Conservation (phyloP, 2,888 invertebrate genomes). For the Scotopteryx bipunctaria region DNA sequence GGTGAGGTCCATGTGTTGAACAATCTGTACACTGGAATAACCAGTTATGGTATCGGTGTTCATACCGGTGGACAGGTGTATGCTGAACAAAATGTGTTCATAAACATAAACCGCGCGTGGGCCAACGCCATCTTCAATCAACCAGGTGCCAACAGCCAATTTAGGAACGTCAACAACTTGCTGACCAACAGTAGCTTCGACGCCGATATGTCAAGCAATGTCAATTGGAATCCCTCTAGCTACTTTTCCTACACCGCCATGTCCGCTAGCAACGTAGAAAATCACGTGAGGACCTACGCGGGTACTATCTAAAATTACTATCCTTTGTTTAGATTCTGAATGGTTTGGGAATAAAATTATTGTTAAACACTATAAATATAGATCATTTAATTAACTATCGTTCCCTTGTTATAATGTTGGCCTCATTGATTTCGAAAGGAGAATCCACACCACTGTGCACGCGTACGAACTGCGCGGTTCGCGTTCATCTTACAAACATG, state of each 20-base stretch:
- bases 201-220: not conserved
- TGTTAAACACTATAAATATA: no score
- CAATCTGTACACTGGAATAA: constrained; percentile 19
- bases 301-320: no score
- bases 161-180: constrained; percentile 4
- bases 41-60: constrained; percentile 22
- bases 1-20: constrained; percentile 24
- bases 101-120: constrained; percentile 19
- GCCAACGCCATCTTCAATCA: constrained; percentile 8
- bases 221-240: constrained; percentile 7
- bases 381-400: no score
- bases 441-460: no score
- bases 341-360: no score
- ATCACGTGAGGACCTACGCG: constrained; percentile 10
- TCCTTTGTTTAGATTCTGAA: no score
- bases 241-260: constrained; percentile 20
- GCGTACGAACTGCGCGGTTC: no score
- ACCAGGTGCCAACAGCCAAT: constrained; percentile 1
- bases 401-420: no score
- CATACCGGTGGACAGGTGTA: constrained; percentile 11
- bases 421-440: no score
- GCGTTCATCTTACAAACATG: no score
- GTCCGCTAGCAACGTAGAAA: not conserved
- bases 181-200: constrained; percentile 18
- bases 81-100: constrained; percentile 18